Base-by-base conservation (phyloP, 2,888 invertebrate species). In the Plutella xylostella region DNA sequence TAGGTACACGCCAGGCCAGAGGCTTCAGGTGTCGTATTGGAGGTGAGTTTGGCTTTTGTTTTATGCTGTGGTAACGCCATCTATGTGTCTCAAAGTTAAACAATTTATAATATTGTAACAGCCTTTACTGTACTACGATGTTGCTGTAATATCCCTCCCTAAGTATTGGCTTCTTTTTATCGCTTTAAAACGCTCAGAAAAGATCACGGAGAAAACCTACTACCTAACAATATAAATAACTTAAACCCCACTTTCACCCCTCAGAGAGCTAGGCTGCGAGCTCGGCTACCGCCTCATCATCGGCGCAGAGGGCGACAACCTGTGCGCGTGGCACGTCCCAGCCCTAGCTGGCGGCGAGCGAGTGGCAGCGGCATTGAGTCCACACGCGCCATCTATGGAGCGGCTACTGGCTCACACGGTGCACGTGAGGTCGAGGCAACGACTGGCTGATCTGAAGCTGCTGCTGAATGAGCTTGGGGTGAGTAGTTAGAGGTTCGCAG, bases 11-110 rank as follows among this genome's bases (percentile, higher is more conserved):
- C 92, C 95, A 0, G 97, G 97, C 15, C 92, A 91, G 57, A 92
- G 92, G 65, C 85, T 98, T 15, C 91, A 93, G 11, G 89, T 98
- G n/a, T 96, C 96, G 0, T 98, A 98, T 79, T 98, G 97, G 97
- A 92, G 94, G 91, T 90, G 48, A 61, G 57, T 52, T 4, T 43
- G 19, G 25, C 11, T 42, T n/a, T 19, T 14, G 1, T 15, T 2
- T 15, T 7, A 15, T 11, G 9, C 12, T n/a, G n/a, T n/a, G n/a
- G n/a, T n/a, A n/a, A n/a, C n/a, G n/a, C n/a, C n/a, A n/a, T n/a
- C n/a, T n/a, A n/a, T n/a, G n/a, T n/a, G n/a, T n/a, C n/a, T n/a
- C n/a, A n/a, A n/a, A n/a, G n/a, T n/a, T n/a, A n/a, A n/a, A n/a
- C n/a, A n/a, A n/a, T n/a, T n/a, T n/a, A n/a, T n/a, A n/a, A n/a